Conservation (phyloP, 2,113 vertebrate genomes). For the Xyliphius kryptos region DNA sequence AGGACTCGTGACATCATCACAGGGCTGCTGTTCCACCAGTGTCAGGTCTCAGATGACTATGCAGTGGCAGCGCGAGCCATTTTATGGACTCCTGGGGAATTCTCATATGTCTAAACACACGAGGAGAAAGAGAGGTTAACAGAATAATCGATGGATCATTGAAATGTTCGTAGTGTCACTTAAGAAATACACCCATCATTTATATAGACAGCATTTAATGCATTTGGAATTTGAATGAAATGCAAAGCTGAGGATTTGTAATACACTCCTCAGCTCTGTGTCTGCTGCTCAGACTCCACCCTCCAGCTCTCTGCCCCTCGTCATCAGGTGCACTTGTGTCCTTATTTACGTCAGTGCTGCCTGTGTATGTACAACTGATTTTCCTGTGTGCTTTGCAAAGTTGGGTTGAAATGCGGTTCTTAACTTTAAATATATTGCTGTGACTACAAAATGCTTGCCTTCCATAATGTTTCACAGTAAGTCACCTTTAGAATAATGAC, state of each 20-base stretch:
- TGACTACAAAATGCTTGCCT: too few relatives aligned
- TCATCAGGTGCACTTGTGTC: slow-evolving; percentile 2
- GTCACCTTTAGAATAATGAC: too few relatives aligned
- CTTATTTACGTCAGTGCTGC: slow-evolving; percentile 9
- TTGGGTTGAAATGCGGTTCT: background rate
- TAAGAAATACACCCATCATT: background rate
- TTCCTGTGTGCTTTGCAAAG: background rate
- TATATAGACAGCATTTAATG: background rate
- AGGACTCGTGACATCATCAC: slow-evolving; percentile 3
- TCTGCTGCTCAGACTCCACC: slow-evolving; percentile 12
- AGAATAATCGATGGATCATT: background rate
- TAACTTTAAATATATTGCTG: background rate
- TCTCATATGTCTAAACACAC: slow-evolving; percentile 61
- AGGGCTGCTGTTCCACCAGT: slow-evolving; percentile 3
- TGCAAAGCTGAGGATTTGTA: background rate
- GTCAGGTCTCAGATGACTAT: slow-evolving; percentile 10
- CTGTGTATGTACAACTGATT: slow-evolving; percentile 15
- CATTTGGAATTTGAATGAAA: background rate
- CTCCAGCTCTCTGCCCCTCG: background rate
- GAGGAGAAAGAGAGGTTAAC: background rate
- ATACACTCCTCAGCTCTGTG: background rate
- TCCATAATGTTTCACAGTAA: too few relatives aligned
- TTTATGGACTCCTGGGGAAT: slow-evolving; percentile 66
- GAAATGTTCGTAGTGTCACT: background rate
- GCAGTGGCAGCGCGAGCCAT: slow-evolving; percentile 55